Evolutionary conservation across 1,140 invertebrate species (phyloP).

Genomic region (Halictus rubicundus): DNA sequence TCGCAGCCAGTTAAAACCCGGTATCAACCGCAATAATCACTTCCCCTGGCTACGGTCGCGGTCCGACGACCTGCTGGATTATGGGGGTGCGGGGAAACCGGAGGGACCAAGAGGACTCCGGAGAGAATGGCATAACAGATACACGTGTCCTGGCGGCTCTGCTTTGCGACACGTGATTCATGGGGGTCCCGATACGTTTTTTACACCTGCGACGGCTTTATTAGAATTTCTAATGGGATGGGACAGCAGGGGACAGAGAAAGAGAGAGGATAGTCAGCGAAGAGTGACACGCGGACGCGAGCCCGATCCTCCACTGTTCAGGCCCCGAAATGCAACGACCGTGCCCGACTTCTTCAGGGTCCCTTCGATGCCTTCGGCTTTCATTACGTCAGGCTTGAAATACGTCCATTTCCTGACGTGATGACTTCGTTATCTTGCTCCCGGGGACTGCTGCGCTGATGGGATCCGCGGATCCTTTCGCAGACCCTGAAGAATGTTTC

Average conservation of each 20-base stretch:
- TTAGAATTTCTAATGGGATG: conserved; percentile 78
- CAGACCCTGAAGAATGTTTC: too few relatives aligned
- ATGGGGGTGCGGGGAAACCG: neutral
- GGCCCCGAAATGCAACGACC: conserved; percentile 68
- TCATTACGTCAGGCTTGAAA: conserved; percentile 59
- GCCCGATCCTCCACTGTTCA: conserved; percentile 50
- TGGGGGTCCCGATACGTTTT: conserved; percentile 76
- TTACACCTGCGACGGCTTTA: conserved; percentile 77
- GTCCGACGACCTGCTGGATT: conserved; percentile 27
- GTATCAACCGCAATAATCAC: conserved; percentile 49
- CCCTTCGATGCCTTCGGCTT: conserved; percentile 21
- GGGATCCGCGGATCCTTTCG: too few relatives aligned
- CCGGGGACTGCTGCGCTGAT: too few relatives aligned
- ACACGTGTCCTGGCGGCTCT: conserved; percentile 74
- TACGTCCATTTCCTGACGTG: conserved; percentile 65
- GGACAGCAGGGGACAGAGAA: neutral
- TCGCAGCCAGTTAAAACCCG: conserved; percentile 22
- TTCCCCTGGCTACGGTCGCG: conserved; percentile 5
- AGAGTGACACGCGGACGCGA: conserved; percentile 71
- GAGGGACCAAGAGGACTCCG: conserved; percentile 30
- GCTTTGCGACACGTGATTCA: conserved; percentile 78
- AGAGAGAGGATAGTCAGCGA: conserved; percentile 37
- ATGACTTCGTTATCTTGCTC: conserved; percentile 68
- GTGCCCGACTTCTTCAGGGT: conserved; percentile 66
- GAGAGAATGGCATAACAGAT: conserved; percentile 69